Evolutionary conservation across 1,140 invertebrate genomes (phyloP).

Genomic region (Drosophila lacertosa): DNA sequence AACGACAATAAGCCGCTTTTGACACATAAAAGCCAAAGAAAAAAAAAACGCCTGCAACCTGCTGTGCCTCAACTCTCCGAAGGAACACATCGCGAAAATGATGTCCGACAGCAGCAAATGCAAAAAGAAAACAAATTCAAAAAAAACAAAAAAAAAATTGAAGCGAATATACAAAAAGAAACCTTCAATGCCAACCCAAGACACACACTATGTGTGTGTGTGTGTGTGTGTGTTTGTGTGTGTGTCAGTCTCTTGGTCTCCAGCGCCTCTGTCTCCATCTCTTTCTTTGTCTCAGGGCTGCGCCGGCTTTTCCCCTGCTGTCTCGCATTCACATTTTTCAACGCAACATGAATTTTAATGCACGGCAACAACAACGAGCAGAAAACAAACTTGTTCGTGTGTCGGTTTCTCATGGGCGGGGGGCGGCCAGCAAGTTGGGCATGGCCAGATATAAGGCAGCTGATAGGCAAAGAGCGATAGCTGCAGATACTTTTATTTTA

Average conservation of each 20-base stretch:
- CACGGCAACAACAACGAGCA: conserved; percentile 28
- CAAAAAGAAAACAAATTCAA: conserved; percentile 2
- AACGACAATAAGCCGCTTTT: conserved; percentile 22
- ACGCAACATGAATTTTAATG: conserved; percentile 57
- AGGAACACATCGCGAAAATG: conserved; percentile 8
- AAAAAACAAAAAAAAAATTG: conserved; percentile 3
- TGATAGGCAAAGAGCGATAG: conserved; percentile 53
- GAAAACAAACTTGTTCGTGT: conserved; percentile 35
- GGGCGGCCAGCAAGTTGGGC: too few species aligned
- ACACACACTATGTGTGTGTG: neutral
- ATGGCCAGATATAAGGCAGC: conserved; percentile 42
- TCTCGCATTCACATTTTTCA: conserved; percentile 39
- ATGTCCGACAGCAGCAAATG: neutral
- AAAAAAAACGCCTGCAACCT: conserved; percentile 13
- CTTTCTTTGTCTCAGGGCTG: conserved; percentile 8
- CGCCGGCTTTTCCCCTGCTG: conserved; percentile 6
- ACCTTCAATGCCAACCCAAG: conserved; percentile 28
- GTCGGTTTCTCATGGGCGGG: neutral
- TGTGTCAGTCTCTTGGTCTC: too few species aligned
- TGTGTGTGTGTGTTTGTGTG: too few species aligned
- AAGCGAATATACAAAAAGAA: conserved; percentile 1
- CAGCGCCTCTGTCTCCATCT: conserved; percentile 10
- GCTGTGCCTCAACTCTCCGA: conserved; percentile 12
- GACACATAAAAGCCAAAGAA: conserved; percentile 6
- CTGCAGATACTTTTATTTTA: conserved; percentile 53